A percentile compares a stretch with the other conserved stretches of the same genome.
Evolutionary conservation across 2,113 vertebrate genomes (phyloP).

Genomic region (Dendrocopos noguchii): DNA sequence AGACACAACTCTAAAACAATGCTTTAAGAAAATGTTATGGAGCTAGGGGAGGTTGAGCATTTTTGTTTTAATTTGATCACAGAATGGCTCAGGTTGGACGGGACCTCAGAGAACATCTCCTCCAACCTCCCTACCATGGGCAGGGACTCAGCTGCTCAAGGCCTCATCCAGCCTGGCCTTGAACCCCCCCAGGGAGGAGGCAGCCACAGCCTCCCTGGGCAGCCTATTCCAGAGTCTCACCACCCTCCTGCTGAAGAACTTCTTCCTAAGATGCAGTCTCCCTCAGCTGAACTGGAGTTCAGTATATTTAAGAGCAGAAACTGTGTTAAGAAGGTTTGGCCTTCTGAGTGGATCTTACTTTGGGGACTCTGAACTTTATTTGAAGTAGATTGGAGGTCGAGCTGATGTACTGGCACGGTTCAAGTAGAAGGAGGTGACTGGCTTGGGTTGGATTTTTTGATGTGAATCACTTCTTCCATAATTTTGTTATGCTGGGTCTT

Average conservation of each 20-base stretch:
- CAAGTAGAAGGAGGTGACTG: not conserved
- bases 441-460: not conserved
- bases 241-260: too few relatives aligned
- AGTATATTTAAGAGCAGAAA: constrained; percentile 49
- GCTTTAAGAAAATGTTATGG: not conserved
- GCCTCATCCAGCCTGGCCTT: too few relatives aligned
- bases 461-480: constrained; percentile 13
- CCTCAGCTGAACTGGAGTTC: not conserved
- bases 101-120: too few relatives aligned
- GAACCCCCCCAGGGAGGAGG: too few relatives aligned
- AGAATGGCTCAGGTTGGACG: too few relatives aligned
- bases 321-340: constrained; percentile 10
- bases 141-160: too few relatives aligned
- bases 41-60: not conserved
- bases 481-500: constrained; percentile 26
- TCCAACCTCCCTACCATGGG: too few relatives aligned
- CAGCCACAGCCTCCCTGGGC: too few relatives aligned
- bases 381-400: not conserved
- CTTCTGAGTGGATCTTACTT: not conserved
- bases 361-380: not conserved
- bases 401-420: constrained; percentile 19
- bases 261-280: too few relatives aligned
- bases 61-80: not conserved
- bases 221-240: too few relatives aligned
- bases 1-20: not conserved